phyloP scores from a whole-genome alignment of 2,797 vertebrate species.

The Natrix natrix region DNA sequence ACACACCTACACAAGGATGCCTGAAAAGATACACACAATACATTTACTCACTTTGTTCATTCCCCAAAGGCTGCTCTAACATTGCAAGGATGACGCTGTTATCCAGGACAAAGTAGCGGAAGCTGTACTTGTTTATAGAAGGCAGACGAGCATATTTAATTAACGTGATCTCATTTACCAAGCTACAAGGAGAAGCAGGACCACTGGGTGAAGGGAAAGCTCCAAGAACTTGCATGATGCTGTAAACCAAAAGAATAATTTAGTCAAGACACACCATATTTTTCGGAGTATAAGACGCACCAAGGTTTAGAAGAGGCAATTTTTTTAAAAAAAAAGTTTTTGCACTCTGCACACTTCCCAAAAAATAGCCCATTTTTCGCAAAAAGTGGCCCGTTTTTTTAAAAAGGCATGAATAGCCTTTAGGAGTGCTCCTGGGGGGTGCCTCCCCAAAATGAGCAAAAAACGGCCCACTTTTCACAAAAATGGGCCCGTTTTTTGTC shows the following conservation, averaged over 20 bases:
- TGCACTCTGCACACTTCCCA: no score
- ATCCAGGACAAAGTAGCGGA: conserved; percentile 90
- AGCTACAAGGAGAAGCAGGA: conserved; percentile 91
- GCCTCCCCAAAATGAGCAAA: no score
- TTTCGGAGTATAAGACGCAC: no score
- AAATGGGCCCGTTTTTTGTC: no score
- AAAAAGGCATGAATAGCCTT: no score
- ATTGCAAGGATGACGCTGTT: conserved; percentile 88
- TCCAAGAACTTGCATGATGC: conserved; percentile 96
- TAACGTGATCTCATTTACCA: conserved; percentile 92
- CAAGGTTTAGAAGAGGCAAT: no score
- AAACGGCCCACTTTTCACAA: no score
- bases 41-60: conserved; percentile 83
- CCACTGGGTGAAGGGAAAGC: conserved; percentile 95
- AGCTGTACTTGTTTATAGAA: conserved; percentile 83
- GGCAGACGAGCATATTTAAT: conserved; percentile 90
- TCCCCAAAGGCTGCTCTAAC: conserved; percentile 84
- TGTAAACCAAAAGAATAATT: conserved; percentile 60
- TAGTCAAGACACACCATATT: conserved; percentile 33
- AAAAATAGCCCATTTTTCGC: no score
- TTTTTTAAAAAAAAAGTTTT: no score
- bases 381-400: no score
- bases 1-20: neutral
- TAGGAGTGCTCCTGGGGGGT: no score
- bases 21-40: neutral